phyloP scores from a whole-genome alignment of 2,888 invertebrate genomes.

The Plemyria rubiginata region DNA sequence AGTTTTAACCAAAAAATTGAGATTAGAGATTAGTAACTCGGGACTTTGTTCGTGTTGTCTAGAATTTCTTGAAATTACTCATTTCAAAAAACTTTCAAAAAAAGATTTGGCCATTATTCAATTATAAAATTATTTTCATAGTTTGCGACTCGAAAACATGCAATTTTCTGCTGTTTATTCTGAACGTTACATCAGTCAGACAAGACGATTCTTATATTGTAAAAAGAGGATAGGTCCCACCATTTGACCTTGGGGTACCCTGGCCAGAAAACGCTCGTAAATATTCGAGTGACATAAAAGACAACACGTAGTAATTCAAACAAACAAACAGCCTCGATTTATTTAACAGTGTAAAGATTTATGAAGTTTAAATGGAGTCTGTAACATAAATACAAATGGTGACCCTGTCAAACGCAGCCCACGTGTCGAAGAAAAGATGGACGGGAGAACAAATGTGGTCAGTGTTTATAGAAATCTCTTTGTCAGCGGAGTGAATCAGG shows the following conservation, averaged over 20 bases:
- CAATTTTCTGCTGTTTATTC: no score
- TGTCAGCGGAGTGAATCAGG: constrained; percentile 54
- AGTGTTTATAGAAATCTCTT: constrained; percentile 51
- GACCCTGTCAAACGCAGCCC: constrained; percentile 59
- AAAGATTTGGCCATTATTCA: no score
- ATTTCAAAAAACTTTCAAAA: no score
- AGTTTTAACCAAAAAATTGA: constrained; percentile 25
- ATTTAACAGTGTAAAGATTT: constrained; percentile 36
- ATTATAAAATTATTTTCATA: no score
- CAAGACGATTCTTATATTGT: background rate
- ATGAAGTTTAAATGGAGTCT: constrained; percentile 43
- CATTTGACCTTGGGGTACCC: constrained; percentile 46
- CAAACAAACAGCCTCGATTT: constrained; percentile 43
- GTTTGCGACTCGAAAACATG: no score
- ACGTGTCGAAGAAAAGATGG: constrained; percentile 55
- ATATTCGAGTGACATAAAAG: constrained; percentile 44
- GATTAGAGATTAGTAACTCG: constrained; percentile 26
- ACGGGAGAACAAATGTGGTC: constrained; percentile 58
- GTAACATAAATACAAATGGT: constrained; percentile 59
- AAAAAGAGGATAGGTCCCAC: constrained; percentile 32
- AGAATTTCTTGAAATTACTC: no score
- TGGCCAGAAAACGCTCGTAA: constrained; percentile 40
- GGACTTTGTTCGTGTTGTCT: background rate
- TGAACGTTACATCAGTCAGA: background rate
- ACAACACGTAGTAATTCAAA: constrained; percentile 26